Evolutionary conservation across 1,140 invertebrate species (phyloP), one percentile per base, ranked within the genome.

Genomic region (Pseudoatta argentina): DNA sequence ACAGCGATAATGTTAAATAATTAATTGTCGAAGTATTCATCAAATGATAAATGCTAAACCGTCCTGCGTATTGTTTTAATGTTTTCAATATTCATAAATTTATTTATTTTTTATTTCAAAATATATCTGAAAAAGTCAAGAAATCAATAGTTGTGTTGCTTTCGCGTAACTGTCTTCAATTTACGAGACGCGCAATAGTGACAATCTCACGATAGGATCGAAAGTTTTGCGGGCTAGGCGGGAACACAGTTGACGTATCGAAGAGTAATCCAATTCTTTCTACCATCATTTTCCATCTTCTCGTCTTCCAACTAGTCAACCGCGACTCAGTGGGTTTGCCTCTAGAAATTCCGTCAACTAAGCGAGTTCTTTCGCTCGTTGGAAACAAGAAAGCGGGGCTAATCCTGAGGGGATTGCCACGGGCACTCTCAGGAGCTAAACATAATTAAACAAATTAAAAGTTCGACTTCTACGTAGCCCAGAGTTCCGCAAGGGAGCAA

Each of bases 361-460:
- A 34, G 59, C 64, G 14, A 69, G 30, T 87, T 76, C 86, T 76
- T 69, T 73, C n/a, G 71, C 57, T 66, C 57, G 30, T 55, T 66
- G 3, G 5, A 61, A 81, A 66, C 69, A 88, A 72, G 63, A 55
- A 76, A 76, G 39, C 14, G 39, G 55, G n/a, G 39, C 39, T 88
- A 88, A 76, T 83, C 30, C 63, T 27, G 34, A n/a, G 87, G 61
- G 55, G 44, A 87, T 87, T 72, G 48, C 12, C 63, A 59, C 86
- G n/a, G 10, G 39, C n/a, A 53, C 39, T 71, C 30, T 24, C 64
- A 57, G 48, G 5, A 87, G 71, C 34, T 59, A 51, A 69, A 87
- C 24, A 34, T 55, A 44, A 88, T 87, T 88, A 55, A 75, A 88
- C 59, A 67, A 55, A 21, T 86, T 82, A 82, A 86, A 86, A 86